phyloP scores from a whole-genome alignment of 2,888 invertebrate species.

The Matsumyia berberina region DNA sequence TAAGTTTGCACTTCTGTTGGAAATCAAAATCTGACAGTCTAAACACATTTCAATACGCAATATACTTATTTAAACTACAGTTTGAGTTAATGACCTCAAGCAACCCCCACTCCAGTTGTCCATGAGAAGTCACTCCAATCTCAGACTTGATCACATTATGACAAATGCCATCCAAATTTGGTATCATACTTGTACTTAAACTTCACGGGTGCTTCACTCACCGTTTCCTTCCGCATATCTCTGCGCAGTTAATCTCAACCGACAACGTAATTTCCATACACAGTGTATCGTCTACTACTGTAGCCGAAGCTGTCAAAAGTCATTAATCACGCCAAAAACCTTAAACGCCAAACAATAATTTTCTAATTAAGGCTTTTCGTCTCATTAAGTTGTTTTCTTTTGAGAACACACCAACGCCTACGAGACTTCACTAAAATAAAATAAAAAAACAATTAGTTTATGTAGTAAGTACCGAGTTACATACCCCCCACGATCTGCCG shows the following conservation, averaged over 20 bases:
- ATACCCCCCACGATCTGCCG: not conserved
- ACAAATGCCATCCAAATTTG: no score
- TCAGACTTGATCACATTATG: no score
- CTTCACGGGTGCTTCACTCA: not conserved
- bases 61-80: no score
- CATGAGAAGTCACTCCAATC: no score
- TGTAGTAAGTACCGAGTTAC: slow-evolving; percentile 18
- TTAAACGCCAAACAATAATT: slow-evolving; percentile 28
- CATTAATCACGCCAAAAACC: slow-evolving; percentile 38
- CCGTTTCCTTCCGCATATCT: not conserved
- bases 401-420: not conserved
- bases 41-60: no score
- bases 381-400: slow-evolving; percentile 27
- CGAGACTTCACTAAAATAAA: slow-evolving; percentile 13
- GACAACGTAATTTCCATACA: slow-evolving; percentile 1
- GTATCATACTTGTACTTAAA: no score
- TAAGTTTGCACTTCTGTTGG: no score
- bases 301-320: slow-evolving; percentile 1
- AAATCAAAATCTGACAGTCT: no score
- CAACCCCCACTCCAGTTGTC: no score
- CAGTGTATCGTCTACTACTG: not conserved
- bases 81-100: no score
- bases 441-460: slow-evolving; percentile 43
- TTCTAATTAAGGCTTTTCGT: slow-evolving; percentile 27
- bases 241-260: not conserved